Evolutionary conservation across 2,797 vertebrate species (phyloP).

Genomic region (Anableps anableps): DNA sequence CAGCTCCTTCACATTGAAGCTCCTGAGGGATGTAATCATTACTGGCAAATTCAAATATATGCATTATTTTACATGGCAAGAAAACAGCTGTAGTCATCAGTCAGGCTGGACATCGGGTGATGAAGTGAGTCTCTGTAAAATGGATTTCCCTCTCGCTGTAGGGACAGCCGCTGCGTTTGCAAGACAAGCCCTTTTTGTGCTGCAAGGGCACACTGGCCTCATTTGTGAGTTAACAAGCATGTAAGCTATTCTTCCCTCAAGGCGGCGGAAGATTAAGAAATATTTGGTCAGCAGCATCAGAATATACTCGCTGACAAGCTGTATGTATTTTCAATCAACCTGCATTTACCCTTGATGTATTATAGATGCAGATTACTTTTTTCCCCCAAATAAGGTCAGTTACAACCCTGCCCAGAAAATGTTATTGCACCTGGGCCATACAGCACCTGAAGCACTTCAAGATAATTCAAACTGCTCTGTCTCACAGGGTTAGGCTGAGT

Average conservation of each 20-base stretch:
- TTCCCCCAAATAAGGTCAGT: not conserved
- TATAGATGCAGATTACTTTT: not conserved
- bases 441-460: conserved; percentile 31
- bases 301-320: conserved; percentile 18
- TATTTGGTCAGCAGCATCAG: conserved; percentile 40
- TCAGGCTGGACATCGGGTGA: conserved; percentile 51
- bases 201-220: conserved; percentile 80
- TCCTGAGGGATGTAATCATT: conserved; percentile 44
- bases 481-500: conserved; percentile 31
- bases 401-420: conserved; percentile 23
- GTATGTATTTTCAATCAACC: conserved; percentile 43
- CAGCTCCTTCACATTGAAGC: conserved; percentile 29
- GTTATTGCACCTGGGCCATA: conserved; percentile 19
- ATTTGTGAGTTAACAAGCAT: conserved; percentile 81
- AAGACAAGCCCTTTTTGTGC: conserved; percentile 70
- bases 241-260: conserved; percentile 71
- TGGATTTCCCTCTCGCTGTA: conserved; percentile 59
- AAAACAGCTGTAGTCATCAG: conserved; percentile 30
- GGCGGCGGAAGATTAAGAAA: conserved; percentile 54
- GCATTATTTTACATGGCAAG: conserved; percentile 46
- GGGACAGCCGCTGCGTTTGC: conserved; percentile 57
- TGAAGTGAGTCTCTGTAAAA: conserved; percentile 60
- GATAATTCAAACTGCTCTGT: conserved; percentile 30
- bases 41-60: conserved; percentile 62
- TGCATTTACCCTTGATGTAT: conserved; percentile 17